Percentiles rank a stretch among this genome's conserved stretches.
Conservation (phyloP, 2,113 vertebrate species). For the Falcunculus frontatus region DNA sequence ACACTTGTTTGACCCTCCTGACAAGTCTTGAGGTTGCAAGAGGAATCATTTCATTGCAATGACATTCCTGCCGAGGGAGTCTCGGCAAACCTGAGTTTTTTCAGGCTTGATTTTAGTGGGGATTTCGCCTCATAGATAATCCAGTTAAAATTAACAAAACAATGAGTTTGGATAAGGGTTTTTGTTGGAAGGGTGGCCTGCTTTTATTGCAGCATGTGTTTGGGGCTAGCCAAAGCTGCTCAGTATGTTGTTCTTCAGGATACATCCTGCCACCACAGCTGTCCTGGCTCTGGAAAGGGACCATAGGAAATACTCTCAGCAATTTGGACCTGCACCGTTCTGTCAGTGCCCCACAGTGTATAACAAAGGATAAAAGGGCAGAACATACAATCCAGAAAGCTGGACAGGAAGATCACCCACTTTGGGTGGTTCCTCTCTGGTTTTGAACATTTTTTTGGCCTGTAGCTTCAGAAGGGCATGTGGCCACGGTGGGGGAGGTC, state of each 20-base stretch:
- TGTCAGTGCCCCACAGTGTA: neutral
- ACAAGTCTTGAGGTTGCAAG: neutral
- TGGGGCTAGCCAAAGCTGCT: neutral
- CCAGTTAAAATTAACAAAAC: neutral
- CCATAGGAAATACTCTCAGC: neutral
- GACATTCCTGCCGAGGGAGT: neutral
- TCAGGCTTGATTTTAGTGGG: neutral
- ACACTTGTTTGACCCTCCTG: neutral
- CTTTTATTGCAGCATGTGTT: neutral
- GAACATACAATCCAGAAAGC: neutral
- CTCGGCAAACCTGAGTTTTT: neutral
- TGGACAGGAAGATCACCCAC: neutral
- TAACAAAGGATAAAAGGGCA: neutral
- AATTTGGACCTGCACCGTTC: neutral
- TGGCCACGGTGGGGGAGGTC: neutral
- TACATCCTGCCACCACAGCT: neutral
- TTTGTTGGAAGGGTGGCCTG: neutral
- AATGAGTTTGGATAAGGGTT: neutral
- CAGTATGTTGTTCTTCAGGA: neutral
- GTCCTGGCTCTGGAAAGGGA: neutral
- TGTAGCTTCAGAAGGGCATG: neutral
- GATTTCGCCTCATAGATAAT: neutral
- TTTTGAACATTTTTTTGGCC: neutral
- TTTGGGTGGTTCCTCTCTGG: neutral
- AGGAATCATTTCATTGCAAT: neutral